Percentiles rank a stretch among this genome's conserved stretches.
Evolutionary conservation across 1,140 invertebrate species (phyloP).

Genomic region (Drosophila sp.): DNA sequence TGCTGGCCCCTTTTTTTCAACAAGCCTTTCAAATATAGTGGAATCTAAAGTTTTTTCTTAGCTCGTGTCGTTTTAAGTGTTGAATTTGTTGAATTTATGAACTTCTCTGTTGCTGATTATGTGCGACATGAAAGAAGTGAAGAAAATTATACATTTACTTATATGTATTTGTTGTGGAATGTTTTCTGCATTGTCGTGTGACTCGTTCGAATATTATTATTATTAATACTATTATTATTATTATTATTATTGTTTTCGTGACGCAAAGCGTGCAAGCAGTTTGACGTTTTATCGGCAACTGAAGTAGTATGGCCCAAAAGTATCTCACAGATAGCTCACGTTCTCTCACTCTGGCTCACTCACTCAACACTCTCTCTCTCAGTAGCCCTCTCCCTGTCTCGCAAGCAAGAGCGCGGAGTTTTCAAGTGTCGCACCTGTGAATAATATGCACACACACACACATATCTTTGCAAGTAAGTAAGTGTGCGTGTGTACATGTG

Average conservation of each 20-base stretch:
- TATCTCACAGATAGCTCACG: constrained; percentile 58
- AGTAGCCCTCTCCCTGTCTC: constrained; percentile 4
- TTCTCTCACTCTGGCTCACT: constrained; percentile 13
- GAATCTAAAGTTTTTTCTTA: constrained; percentile 6
- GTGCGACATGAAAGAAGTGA: constrained; percentile 32
- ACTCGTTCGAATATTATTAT: constrained; percentile 49
- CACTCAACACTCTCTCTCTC: constrained; percentile 8
- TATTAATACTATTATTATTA: no score
- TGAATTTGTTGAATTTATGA: constrained; percentile 23
- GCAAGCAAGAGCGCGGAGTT: constrained; percentile 18
- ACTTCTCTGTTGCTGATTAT: constrained; percentile 32
- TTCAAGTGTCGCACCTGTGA: constrained; percentile 31
- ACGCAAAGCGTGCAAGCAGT: constrained; percentile 50
- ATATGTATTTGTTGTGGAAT: constrained; percentile 44
- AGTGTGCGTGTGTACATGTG: neutral
- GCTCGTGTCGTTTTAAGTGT: constrained; percentile 11
- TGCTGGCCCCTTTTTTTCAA: constrained; percentile 30
- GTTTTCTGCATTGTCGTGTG: constrained; percentile 50
- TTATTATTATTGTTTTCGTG: constrained; percentile 34
- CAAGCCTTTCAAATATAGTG: constrained; percentile 2
- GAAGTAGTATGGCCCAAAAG: constrained; percentile 56
- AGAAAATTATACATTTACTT: constrained; percentile 63
- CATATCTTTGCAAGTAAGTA: neutral
- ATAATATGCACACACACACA: neutral
- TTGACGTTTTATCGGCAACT: constrained; percentile 79